A percentile compares a stretch with the other conserved stretches of the same genome.
Conservation (phyloP, 2,888 invertebrate species). For the Cephus pulcher region DNA sequence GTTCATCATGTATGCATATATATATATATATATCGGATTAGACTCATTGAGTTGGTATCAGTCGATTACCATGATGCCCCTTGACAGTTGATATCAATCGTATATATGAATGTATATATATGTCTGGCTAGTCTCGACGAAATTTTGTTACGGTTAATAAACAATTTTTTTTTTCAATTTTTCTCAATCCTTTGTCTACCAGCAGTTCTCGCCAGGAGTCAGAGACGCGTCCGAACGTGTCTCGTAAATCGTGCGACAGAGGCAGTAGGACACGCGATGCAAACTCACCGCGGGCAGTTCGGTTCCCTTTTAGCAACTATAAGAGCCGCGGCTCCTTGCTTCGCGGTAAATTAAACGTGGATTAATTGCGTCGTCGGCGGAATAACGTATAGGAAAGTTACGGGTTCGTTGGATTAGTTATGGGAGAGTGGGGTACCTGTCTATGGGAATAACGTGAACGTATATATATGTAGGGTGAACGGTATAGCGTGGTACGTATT, state of each 20-base stretch:
- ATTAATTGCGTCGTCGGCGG: constrained; percentile 25
- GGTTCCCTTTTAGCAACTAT: neutral
- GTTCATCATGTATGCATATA: neutral
- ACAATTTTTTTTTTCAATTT: neutral
- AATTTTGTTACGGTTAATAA: neutral
- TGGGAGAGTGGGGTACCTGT: neutral
- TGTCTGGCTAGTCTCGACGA: too few species aligned
- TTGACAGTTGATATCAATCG: neutral
- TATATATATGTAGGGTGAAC: too few species aligned
- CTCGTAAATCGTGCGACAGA: constrained; percentile 30
- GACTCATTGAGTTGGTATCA: neutral
- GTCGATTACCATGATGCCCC: neutral
- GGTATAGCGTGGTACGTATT: neutral
- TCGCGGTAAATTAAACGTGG: constrained; percentile 30
- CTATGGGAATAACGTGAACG: neutral
- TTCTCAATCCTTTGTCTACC: neutral
- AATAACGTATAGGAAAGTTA: constrained; percentile 10
- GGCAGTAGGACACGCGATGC: constrained; percentile 30
- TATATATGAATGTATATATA: too few species aligned
- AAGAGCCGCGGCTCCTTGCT: constrained; percentile 10
- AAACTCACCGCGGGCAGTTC: constrained; percentile 22
- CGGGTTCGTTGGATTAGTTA: constrained; percentile 2
- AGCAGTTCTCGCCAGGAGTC: neutral
- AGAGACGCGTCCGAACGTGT: constrained; percentile 9
- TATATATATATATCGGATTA: neutral